phyloP scores from a whole-genome alignment of 2,888 invertebrate genomes.

The Seladonia tumulorum region DNA sequence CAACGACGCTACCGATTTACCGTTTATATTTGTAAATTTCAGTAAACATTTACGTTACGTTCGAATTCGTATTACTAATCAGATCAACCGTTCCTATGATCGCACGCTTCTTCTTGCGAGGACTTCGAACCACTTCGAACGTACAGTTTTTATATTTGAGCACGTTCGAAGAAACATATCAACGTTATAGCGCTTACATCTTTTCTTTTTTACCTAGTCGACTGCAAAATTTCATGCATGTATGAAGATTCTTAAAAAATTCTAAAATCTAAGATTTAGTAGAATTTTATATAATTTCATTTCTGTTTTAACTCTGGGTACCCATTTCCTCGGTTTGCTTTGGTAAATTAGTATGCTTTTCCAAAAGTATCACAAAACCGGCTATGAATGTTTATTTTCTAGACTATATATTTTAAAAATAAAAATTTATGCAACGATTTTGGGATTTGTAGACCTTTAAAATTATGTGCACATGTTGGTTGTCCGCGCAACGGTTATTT shows the following conservation, averaged over 20 bases:
- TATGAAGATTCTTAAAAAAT: too few relatives aligned
- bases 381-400: background rate
- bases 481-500: background rate
- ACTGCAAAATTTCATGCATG: background rate
- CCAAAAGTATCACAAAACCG: background rate
- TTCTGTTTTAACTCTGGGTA: background rate
- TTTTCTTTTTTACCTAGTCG: background rate
- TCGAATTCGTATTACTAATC: background rate
- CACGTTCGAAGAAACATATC: constrained; percentile 65
- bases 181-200: background rate
- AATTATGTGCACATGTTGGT: background rate
- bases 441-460: background rate
- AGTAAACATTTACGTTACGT: background rate
- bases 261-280: background rate
- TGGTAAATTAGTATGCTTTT: background rate
- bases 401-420: background rate
- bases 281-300: background rate
- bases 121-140: constrained; percentile 60
- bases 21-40: background rate
- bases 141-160: constrained; percentile 61
- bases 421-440: background rate
- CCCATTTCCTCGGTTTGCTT: background rate
- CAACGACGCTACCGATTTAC: background rate
- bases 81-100: background rate
- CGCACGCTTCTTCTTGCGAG: background rate